Base-by-base conservation (phyloP, 2,113 vertebrate genomes). In the Cyphotilapia sp. region DNA sequence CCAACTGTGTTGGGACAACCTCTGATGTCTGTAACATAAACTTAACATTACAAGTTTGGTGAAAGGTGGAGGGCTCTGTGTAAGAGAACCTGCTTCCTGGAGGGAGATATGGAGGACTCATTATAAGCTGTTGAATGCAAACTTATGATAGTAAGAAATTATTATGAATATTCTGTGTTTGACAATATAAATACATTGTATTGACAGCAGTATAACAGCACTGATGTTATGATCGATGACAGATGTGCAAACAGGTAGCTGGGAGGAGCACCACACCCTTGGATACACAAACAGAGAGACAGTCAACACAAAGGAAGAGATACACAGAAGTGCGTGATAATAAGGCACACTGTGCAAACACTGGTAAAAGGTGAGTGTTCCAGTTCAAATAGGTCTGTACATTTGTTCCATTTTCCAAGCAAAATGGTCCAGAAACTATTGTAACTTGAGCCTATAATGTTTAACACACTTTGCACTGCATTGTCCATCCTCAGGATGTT, bases 151-250 rank as follows among this genome's bases (percentile, higher is more conserved):
- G 0, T 22, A 53, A 22, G 9, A 53, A n/a, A 53, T 22, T 2
- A 24, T 54, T 54, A 2, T 54, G 53, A 54, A 24, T 54, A 54
- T 0, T 12, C 1, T 2, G 5, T 53, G 2, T 51, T 1, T 54
- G 51, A 22, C 0, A 24, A 6, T 22, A 3, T 6, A 10, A 56
- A 24, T 54, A 24, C 2, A 24, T 54, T 24, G n/a, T 54, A 0
- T 24, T 0, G 53, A 53, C 51, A 53, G 19, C 1, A 53, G 53
- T 12, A 54, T 54, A 54, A 22, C n/a, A 24, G 53, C n/a, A 24
- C 1, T 6, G 1, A 54, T 54, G 1, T 54, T 0, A 54, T 2
- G 9, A 54, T 24, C 2, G 0, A 12, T 22, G 53, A 11, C 2
- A 56, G 53, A 2, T 54, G 53, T 56, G 53, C n/a, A 12, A 54